Conservation (phyloP, 2,888 invertebrate genomes). For the Ennomos fuscantarius region DNA sequence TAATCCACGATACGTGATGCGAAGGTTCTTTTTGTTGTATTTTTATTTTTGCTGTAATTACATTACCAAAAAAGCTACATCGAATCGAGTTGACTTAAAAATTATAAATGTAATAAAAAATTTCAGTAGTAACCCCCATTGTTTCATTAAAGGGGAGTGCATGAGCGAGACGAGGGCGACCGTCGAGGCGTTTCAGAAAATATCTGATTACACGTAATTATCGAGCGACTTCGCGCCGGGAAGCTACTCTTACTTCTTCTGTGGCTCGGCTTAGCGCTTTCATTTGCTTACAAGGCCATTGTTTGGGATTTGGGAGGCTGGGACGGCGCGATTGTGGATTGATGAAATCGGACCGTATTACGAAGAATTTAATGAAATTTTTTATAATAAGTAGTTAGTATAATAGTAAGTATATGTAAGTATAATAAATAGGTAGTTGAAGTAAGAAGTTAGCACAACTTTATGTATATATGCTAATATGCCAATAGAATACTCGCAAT, state of each 20-base stretch:
- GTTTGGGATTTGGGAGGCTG: conserved; percentile 24
- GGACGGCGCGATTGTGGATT: conserved; percentile 23
- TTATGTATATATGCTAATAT: no score
- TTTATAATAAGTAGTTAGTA: no score
- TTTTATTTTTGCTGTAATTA: no score
- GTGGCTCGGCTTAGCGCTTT: conserved; percentile 13
- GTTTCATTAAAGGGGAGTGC: conserved; percentile 77
- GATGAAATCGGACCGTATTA: conserved; percentile 21
- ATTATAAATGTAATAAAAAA: no score
- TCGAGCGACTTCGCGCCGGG: conserved; percentile 59
- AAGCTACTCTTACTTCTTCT: conserved; percentile 12
- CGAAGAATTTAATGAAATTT: conserved; percentile 17
- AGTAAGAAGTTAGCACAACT: no score
- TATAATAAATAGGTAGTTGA: no score
- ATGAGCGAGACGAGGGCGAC: conserved; percentile 60
- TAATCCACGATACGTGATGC: not conserved
- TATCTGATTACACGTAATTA: conserved; percentile 85
- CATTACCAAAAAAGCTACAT: not conserved
- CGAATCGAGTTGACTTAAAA: conserved; percentile 19
- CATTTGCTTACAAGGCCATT: conserved; percentile 16
- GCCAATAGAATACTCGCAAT: no score
- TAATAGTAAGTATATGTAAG: no score
- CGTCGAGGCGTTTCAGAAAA: conserved; percentile 75
- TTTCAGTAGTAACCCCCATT: conserved; percentile 50
- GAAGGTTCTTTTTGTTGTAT: no score